Base-by-base conservation (phyloP, 1,140 invertebrate species). In the Trichonephila clavata region DNA sequence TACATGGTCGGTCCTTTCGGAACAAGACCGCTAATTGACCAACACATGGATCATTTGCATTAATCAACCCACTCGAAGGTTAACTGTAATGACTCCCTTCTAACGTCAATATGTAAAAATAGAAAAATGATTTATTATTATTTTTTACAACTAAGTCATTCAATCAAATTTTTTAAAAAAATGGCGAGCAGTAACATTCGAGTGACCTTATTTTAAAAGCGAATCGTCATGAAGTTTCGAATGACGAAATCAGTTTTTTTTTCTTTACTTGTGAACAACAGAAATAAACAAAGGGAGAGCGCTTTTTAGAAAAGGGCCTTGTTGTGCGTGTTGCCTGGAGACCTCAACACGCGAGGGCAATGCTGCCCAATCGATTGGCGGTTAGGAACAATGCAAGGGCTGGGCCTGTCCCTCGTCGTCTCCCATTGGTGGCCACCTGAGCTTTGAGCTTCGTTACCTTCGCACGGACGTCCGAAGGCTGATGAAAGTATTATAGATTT, bases 241-340 rank as follows among this genome's bases (percentile, higher is more conserved):
- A 71, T 27, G 16, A 71, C 27, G 14, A 71, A 71, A 71, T 6
- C n/a, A 21, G 14, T 10, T 32, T 71, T 71, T 39, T 32, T 27
- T 39, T 32, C 13, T 65, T 65, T 24, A 2, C 24, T 27, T 32
- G n/a, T 71, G 24, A 16, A 71, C 24, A 71, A 10, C n/a, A 21
- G 14, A 71, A 71, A 71, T 24, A 71, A 71, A 32, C 27, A 24
- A 71, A 71, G 13, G 80, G 39, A 13, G 50, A 50, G 50, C 50
- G 50, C 50, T 50, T 50, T 50, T 83, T 83, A 20, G 24, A n/a
- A 83, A 57, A 83, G 50, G 4, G 39, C 80, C 80, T 13, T 83
- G 80, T 83, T 83, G 39, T 83, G 80, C 8, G 18, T 43, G 80
- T 83, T 83, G 80, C 80, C 80, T 50, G 80, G 80, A 43, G 80